Evolutionary conservation across 2,113 vertebrate species (phyloP), one percentile per base, ranked within the genome.

Genomic region (Bufo bufo): DNA sequence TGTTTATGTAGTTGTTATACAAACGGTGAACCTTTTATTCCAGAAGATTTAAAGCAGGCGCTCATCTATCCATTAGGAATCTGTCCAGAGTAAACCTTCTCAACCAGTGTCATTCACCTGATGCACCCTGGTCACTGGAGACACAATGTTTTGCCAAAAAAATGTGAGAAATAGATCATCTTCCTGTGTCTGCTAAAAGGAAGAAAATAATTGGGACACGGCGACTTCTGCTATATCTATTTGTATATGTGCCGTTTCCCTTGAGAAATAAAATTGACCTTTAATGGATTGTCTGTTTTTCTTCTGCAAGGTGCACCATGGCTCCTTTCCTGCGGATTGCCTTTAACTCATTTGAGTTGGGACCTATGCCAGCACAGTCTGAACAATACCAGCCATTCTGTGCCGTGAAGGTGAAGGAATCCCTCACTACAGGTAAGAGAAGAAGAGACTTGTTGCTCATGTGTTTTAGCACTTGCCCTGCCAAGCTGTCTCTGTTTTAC

Each of bases 371-470:
- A 80, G 91, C 92, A 0, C 87, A 92, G n/a, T 89, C 89, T 0
- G 96, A 97, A 0, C 92, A 91, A 0, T 85, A 72, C 0, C 93
- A 95, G 23, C 97, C 97, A 33, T 99, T 99, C 92, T 97, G 97
- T 90, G 97, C 97, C 0, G 97, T 99, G 91, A 99, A 97, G 93
- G 96, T 99, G 95, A 99, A 99, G 94, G 98, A 99, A 91, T 95
- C 97, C 0, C 91, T 98, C 85, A 96, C 93, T 87, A 99, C 98
- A 90, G 98, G 98, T 99, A 91, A 94, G 79, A 33, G 33, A 71
- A 75, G 33, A 82, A 20, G 19, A 9, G 47, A 69, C 45, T n/a
- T 72, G 71, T 52, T 23, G 13, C 19, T 52, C 6, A 50, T 11
- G 11, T 69, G 14, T 11, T 2, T 75, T 77, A 77, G 52, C 56